Conservation (phyloP, 2,888 invertebrate species). For the Latrodectus hesperus region DNA sequence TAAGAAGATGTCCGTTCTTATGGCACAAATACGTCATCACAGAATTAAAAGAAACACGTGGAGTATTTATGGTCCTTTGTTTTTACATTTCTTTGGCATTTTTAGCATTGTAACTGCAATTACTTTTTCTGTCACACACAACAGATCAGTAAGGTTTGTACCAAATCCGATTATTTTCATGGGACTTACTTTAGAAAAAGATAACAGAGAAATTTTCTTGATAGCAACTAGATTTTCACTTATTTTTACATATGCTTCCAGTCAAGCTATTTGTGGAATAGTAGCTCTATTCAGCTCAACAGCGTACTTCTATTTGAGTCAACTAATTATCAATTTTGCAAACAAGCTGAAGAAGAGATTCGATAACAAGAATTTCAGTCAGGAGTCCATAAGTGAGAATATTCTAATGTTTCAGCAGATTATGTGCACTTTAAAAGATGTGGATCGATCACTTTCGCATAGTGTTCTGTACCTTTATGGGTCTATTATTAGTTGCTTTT, state of each 20-base stretch:
- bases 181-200: neutral
- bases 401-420: constrained; percentile 17
- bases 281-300: constrained; percentile 6
- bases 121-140: neutral
- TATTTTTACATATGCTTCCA: constrained; percentile 1
- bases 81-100: neutral
- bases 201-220: neutral
- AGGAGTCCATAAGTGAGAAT: constrained; percentile 6
- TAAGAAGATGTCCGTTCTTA: neutral
- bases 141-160: neutral
- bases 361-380: neutral
- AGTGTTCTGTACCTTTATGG: constrained; percentile 24
- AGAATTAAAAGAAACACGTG: neutral
- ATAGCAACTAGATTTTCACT: neutral
- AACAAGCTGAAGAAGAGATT: constrained; percentile 20
- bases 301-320: constrained; percentile 23
- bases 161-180: neutral
- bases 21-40: neutral
- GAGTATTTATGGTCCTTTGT: neutral
- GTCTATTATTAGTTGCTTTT: constrained; percentile 27
- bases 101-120: neutral
- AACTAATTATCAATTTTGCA: constrained; percentile 2
- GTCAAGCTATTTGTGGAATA: neutral
- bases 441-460: constrained; percentile 11
- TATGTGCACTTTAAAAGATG: neutral